Evolutionary conservation across 2,888 invertebrate genomes (phyloP), one percentile per base, ranked within the genome.

Genomic region (Neocrepidodera transversa): DNA sequence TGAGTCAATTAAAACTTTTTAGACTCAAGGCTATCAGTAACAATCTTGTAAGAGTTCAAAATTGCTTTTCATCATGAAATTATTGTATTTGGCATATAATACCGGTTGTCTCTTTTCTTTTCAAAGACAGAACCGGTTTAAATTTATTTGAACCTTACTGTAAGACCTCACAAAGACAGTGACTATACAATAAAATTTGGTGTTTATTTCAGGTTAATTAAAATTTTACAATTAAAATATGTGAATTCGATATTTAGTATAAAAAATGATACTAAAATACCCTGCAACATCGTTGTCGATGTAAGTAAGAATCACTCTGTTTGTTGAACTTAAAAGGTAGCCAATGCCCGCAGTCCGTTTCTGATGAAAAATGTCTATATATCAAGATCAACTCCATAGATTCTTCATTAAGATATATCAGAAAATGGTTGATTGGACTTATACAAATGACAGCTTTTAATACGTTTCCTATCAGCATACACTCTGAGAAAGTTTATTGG

Each of bases 371-470:
- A 42, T 42, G n/a, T 20, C 20, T 13, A n/a, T n/a, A n/a, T 42
- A 42, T 42, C 42, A 42, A 42, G 42, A 42, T 42, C 42, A 13
- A 6, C 20, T 5, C 18, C 20, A 42, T 42, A 42, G 42, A 42
- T 42, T 42, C 42, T 42, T 42, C 42, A 42, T 42, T 42, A 42
- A 42, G 42, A 42, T 42, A 42, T 42, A 42, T 42, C 42, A 42
- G 42, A 42, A 42, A 42, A 42, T 23, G 20, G 42, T 42, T 42
- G 42, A 42, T 42, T 42, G 42, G 42, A 42, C 42, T 42, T 42
- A 20, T 42, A 42, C 42, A 23, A 42, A 42, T 42, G 42, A 42
- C 42, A 42, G 42, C 42, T 42, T 42, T 42, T 42, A 42, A 42
- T 42, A 42, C 13, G 42, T 42, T 42, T 42, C 42, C 42, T 20